A percentile compares a stretch with the other conserved stretches of the same genome.
phyloP scores from a whole-genome alignment of 2,113 vertebrate species.

The Cranoglanis bouderius region DNA sequence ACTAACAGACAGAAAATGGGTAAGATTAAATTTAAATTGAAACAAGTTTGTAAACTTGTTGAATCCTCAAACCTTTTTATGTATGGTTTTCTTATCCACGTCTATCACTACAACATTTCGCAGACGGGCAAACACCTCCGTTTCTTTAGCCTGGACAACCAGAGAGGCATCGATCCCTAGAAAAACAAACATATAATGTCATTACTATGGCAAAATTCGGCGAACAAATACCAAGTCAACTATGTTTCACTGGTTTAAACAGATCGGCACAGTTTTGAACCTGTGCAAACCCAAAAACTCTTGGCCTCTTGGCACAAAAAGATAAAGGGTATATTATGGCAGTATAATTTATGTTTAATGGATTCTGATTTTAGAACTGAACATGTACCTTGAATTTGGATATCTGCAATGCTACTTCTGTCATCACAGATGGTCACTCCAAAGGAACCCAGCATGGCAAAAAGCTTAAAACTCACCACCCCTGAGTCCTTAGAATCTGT shows the following conservation, averaged over 20 bases:
- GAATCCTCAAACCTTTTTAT: constrained; percentile 82
- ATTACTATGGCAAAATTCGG: not conserved
- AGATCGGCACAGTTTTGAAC: not conserved
- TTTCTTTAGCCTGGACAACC: constrained; percentile 80
- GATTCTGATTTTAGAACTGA: not conserved
- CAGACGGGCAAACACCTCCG: constrained; percentile 83
- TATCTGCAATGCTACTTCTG: constrained; percentile 85
- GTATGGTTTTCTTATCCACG: constrained; percentile 82
- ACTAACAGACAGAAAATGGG: not conserved
- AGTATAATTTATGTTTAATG: not conserved
- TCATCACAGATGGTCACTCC: constrained; percentile 85
- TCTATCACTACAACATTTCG: constrained; percentile 89
- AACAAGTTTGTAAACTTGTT: not conserved
- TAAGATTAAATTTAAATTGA: not conserved
- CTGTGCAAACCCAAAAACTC: not conserved
- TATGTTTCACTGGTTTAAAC: not conserved
- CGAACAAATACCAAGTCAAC: not conserved
- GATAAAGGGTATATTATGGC: not conserved
- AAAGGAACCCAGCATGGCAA: constrained; percentile 86
- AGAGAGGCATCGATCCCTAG: constrained; percentile 87
- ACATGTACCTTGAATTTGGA: constrained; percentile 86
- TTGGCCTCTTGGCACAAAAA: not conserved
- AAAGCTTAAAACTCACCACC: constrained; percentile 84
- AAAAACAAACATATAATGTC: not conserved
- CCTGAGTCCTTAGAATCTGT: constrained; percentile 75